These are phyloP conservation scores for Brachionus plicatilis DNA, from an alignment of 1,140 invertebrate species.

Conservation along the genomic window DNA sequence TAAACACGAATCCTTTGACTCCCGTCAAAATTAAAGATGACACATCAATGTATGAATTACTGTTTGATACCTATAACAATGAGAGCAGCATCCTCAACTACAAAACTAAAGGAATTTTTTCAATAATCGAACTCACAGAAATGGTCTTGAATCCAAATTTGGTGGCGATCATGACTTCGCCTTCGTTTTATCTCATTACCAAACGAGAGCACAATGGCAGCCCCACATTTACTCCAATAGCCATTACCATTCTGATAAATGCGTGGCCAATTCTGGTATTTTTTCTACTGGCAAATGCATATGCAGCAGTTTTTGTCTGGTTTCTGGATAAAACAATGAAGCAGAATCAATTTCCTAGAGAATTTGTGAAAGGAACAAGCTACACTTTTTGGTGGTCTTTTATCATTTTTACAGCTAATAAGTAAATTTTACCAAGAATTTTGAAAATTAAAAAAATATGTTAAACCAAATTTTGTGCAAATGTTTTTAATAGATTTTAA, in stretches of 20 bases:
- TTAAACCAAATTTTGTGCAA: too few species aligned
- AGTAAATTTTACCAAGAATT: not conserved
- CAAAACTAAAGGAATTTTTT: conserved; percentile 13
- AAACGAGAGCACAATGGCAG: conserved; percentile 31
- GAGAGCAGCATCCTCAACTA: not conserved
- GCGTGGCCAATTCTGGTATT: conserved; percentile 31
- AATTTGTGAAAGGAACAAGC: conserved; percentile 19
- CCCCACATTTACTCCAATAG: conserved; percentile 30
- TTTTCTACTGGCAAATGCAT: conserved; percentile 21
- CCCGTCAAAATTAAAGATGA: not conserved
- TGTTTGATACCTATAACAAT: not conserved
- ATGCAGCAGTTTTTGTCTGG: conserved; percentile 28
- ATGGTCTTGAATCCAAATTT: not conserved
- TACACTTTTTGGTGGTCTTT: conserved; percentile 26
- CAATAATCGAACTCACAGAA: not conserved
- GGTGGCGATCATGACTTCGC: not conserved
- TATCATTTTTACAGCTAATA: conserved; percentile 30
- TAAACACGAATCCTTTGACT: not conserved
- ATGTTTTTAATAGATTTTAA: too few species aligned
- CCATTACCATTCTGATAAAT: conserved; percentile 13
- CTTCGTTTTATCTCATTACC: conserved; percentile 16
- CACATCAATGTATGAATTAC: not conserved
- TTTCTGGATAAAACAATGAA: conserved; percentile 8
- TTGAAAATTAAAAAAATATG: too few species aligned
- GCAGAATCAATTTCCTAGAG: conserved; percentile 10